Evolutionary conservation across 2,888 invertebrate species (phyloP), one percentile per base, ranked within the genome.

Genomic region (Ormyrus nitidulus): DNA sequence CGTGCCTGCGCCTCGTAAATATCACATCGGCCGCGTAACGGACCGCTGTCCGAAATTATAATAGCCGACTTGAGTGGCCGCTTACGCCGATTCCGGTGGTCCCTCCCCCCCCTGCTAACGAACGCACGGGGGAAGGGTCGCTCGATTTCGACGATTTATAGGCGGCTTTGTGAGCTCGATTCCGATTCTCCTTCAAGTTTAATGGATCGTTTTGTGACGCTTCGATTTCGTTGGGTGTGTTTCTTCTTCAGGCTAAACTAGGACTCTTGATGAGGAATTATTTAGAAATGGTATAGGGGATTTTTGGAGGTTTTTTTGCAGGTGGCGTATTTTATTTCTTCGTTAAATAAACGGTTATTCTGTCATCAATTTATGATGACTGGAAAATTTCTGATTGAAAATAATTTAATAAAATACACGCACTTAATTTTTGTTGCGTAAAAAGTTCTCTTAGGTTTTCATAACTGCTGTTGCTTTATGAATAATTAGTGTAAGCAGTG

Each of bases 131-230:
- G 59, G 34, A 58, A 59, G 6, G 59, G 53, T 5, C n/a, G 46
- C 72, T 61, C 72, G 59, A 78, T 72, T 78, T 58, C 46, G 61
- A 78, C n/a, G 74, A 79, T 79, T 79, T 79, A 74, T 79, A 51
- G 74, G 46, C 69, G 46, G n/a, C 19, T 79, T 62, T 54, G 49
- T 77, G 51, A 34, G 34, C 34, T 51, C 6, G 13, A 8, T 34
- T 66, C 34, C 34, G 56, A 49, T 56, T 51, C 19, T 53, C 59
- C 19, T 19, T 53, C 58, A 5, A 7, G 9, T 51, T 7, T 49
- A 70, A 34, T 4, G 34, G 44, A 5, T 48, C 51, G 56, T 44
- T 6, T 59, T 51, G 34, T 34, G 34, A 34, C 34, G 34, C 2
- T 34, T 34, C 2, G 34, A 2, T 34, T 65, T 34, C 10, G 46